These are phyloP conservation scores for Schizotus pectinicornis DNA, from an alignment of 2,888 invertebrate genomes.

Conservation along the genomic window DNA sequence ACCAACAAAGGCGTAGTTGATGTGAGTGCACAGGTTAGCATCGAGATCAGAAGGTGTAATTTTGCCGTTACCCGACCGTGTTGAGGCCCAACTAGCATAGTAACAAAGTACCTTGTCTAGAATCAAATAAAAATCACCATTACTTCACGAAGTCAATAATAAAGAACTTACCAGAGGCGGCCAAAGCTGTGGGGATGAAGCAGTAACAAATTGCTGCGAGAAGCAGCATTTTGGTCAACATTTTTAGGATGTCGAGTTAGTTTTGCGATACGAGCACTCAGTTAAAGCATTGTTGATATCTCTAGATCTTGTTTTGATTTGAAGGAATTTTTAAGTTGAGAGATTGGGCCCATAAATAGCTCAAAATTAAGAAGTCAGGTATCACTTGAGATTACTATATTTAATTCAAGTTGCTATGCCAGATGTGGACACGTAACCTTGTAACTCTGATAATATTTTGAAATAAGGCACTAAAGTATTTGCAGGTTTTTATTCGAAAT, in stretches of 20 bases:
- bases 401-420: too few species aligned
- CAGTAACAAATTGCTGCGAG: too few species aligned
- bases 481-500: neutral
- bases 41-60: constrained; percentile 69
- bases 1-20: constrained; percentile 20
- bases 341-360: too few species aligned
- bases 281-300: too few species aligned
- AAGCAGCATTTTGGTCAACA: too few species aligned
- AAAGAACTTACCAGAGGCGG: neutral
- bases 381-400: too few species aligned
- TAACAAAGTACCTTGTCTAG: constrained; percentile 72
- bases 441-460: neutral
- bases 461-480: neutral
- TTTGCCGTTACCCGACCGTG: constrained; percentile 64
- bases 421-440: too few species aligned
- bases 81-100: constrained; percentile 77
- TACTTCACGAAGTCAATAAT: neutral
- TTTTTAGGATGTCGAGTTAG: too few species aligned
- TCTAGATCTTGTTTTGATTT: too few species aligned
- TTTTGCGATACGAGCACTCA: too few species aligned
- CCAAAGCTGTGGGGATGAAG: neutral
- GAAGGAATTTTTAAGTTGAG: too few species aligned
- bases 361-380: too few species aligned
- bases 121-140: constrained; percentile 26
- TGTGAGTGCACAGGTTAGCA: constrained; percentile 14